Evolutionary conservation across 2,888 invertebrate genomes (phyloP).

Genomic region (Augochlorella aurata): DNA sequence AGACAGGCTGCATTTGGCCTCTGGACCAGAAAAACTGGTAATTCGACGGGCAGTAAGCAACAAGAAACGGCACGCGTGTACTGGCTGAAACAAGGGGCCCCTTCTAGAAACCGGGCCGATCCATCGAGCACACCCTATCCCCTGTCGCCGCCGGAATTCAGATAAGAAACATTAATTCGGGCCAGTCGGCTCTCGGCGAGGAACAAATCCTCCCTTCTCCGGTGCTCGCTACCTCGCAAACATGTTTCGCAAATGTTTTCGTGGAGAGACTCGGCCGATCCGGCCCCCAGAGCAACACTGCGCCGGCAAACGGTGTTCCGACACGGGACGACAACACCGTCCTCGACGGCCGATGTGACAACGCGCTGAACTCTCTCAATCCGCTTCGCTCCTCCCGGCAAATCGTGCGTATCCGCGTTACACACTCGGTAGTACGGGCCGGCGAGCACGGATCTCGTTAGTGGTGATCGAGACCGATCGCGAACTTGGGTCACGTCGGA

Average conservation of each 20-base stretch:
- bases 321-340: constrained; percentile 25
- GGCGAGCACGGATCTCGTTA: background rate
- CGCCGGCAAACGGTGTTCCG: constrained; percentile 22
- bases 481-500: constrained; percentile 1
- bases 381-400: background rate
- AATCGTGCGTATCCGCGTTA: constrained; percentile 3
- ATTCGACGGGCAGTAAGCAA: background rate
- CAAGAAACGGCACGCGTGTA: constrained; percentile 7
- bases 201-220: constrained; percentile 54
- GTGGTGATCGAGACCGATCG: background rate
- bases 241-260: constrained; percentile 43
- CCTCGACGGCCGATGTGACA: background rate
- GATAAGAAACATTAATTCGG: constrained; percentile 42
- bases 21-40: background rate
- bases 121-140: constrained; percentile 2
- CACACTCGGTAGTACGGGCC: background rate
- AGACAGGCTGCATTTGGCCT: too few relatives aligned
- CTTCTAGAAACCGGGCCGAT: constrained; percentile 10
- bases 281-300: background rate
- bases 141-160: constrained; percentile 31
- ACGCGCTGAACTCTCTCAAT: background rate
- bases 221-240: constrained; percentile 20
- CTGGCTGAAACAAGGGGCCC: constrained; percentile 21
- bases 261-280: constrained; percentile 9
- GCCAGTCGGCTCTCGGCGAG: constrained; percentile 11